Percentiles rank a stretch among this genome's conserved stretches.
Evolutionary conservation across 2,797 vertebrate genomes (phyloP).

Genomic region (Agapornis canus): DNA sequence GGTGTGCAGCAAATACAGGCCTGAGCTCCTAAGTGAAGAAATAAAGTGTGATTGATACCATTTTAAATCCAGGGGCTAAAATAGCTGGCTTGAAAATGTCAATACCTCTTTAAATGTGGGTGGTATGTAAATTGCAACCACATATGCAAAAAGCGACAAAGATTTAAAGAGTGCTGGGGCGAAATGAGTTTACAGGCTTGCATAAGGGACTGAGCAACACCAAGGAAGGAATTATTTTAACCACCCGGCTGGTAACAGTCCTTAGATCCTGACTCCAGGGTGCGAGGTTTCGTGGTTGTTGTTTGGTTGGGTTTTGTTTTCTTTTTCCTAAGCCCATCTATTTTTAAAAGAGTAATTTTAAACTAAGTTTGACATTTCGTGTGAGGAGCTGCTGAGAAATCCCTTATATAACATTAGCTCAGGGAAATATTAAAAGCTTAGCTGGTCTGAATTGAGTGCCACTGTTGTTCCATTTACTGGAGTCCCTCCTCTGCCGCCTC

Average conservation of each 20-base stretch:
- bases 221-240: constrained; percentile 50
- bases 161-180: constrained; percentile 41
- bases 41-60: constrained; percentile 17
- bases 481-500: neutral
- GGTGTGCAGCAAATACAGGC: neutral
- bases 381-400: constrained; percentile 41
- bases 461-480: constrained; percentile 20
- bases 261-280: constrained; percentile 33
- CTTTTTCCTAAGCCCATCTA: constrained; percentile 4
- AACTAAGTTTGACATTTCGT: constrained; percentile 59
- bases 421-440: constrained; percentile 46
- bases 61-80: constrained; percentile 53
- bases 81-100: constrained; percentile 43
- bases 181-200: constrained; percentile 50
- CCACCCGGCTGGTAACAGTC: constrained; percentile 33
- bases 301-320: neutral
- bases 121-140: constrained; percentile 51
- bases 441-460: constrained; percentile 10
- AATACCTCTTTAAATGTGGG: constrained; percentile 62
- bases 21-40: constrained; percentile 3
- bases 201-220: constrained; percentile 47
- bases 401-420: constrained; percentile 57
- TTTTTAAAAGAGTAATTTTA: constrained; percentile 61
- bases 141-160: constrained; percentile 37
- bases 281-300: neutral